Conservation (phyloP, 2,797 vertebrate species). For the Mormyrus hasselquistii region DNA sequence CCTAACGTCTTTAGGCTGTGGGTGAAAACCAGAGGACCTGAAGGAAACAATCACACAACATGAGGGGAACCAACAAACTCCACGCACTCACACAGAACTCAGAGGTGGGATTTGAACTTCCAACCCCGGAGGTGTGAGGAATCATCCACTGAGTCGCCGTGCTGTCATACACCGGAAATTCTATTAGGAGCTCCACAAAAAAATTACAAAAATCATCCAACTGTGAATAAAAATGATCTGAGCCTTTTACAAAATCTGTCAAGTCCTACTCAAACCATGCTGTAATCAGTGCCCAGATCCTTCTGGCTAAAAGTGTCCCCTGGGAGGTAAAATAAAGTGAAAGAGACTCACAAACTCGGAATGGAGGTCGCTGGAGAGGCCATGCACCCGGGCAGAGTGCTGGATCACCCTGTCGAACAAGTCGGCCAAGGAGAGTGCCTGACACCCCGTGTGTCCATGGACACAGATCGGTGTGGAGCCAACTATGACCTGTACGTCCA, state of each 20-base stretch:
- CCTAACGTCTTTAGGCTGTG: not conserved
- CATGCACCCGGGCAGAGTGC: conserved; percentile 66
- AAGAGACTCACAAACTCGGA: conserved; percentile 58
- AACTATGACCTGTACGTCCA: conserved; percentile 40
- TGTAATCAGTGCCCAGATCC: not conserved
- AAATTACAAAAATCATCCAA: not conserved
- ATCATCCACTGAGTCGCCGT: not conserved
- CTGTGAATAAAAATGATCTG: not conserved
- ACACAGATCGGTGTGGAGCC: conserved; percentile 47
- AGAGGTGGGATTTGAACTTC: not conserved
- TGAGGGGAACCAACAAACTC: not conserved
- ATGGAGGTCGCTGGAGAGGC: conserved; percentile 66
- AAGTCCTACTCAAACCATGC: not conserved
- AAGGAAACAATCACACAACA: not conserved
- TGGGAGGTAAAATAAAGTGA: not conserved
- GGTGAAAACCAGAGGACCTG: not conserved
- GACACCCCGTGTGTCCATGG: conserved; percentile 45
- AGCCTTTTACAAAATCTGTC: not conserved
- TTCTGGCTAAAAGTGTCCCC: not conserved
- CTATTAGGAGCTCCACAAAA: not conserved
- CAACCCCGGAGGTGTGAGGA: not conserved
- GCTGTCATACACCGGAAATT: not conserved
- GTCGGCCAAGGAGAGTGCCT: conserved; percentile 54
- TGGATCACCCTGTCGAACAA: conserved; percentile 73
- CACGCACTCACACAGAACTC: not conserved